phyloP scores from a whole-genome alignment of 2,888 invertebrate species.

The Fragum fragum region DNA sequence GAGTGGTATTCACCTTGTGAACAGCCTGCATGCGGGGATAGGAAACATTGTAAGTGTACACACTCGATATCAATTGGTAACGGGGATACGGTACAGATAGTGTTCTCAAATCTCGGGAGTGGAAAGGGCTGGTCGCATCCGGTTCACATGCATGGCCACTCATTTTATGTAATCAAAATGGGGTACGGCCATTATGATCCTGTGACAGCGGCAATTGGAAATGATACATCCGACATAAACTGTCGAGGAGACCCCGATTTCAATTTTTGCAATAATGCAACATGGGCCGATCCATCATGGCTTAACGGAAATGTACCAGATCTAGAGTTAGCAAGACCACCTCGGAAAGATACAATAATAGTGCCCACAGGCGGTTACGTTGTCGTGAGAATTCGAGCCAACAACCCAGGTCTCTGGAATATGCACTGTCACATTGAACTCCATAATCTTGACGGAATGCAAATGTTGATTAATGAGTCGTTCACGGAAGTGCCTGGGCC shows the following conservation, averaged over 20 bases:
- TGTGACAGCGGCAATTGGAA: conserved; percentile 60
- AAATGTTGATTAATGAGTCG: conserved; percentile 80
- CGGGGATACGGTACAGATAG: conserved; percentile 78
- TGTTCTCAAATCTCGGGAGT: conserved; percentile 76
- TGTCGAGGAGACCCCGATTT: conserved; percentile 68
- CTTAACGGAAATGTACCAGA: conserved; percentile 75
- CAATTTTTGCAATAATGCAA: conserved; percentile 78
- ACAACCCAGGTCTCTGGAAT: conserved; percentile 84
- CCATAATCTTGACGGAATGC: conserved; percentile 82
- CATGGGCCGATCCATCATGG: conserved; percentile 78
- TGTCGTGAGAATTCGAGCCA: conserved; percentile 81
- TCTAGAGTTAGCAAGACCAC: conserved; percentile 75
- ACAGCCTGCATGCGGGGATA: conserved; percentile 65
- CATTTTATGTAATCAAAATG: too few relatives aligned
- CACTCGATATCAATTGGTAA: conserved; percentile 68
- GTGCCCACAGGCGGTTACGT: conserved; percentile 84
- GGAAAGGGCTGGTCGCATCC: conserved; percentile 81
- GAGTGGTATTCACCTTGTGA: conserved; percentile 72
- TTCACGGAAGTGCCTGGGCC: conserved; percentile 65
- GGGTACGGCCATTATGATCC: conserved; percentile 73
- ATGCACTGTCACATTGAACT: conserved; percentile 84
- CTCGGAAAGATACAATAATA: conserved; percentile 82
- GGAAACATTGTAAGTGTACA: conserved; percentile 75
- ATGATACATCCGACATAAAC: conserved; percentile 66
- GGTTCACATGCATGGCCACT: conserved; percentile 84